These are phyloP conservation scores for Drosophila monieri DNA, from an alignment of 2,888 invertebrate genomes.

Conservation along the genomic window DNA sequence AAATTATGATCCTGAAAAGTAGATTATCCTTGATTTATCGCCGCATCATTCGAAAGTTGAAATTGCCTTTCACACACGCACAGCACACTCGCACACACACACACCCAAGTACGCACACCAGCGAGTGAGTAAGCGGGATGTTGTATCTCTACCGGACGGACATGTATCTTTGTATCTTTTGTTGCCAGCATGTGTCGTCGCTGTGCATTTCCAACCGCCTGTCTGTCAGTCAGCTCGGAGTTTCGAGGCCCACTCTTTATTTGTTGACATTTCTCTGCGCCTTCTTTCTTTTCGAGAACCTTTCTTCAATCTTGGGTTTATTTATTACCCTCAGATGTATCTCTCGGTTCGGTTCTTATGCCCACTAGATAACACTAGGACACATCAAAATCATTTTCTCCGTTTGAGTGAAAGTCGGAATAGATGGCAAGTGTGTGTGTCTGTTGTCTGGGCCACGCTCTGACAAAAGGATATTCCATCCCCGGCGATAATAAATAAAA, in stretches of 20 bases:
- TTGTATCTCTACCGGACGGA: conserved; percentile 16
- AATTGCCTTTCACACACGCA: conserved; percentile 63
- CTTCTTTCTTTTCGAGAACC: conserved; percentile 43
- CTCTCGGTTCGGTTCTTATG: conserved; percentile 27
- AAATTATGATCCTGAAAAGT: conserved; percentile 84
- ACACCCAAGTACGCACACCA: background rate
- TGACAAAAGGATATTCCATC: conserved; percentile 54
- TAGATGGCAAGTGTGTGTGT: conserved; percentile 53
- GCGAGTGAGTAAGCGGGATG: background rate
- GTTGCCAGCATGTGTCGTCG: conserved; percentile 73
- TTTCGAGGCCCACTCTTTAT: conserved; percentile 56
- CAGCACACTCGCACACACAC: background rate
- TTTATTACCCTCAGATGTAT: conserved; percentile 46
- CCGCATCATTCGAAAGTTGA: conserved; percentile 81
- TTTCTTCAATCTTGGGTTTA: conserved; percentile 48
- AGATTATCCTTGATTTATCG: conserved; percentile 84
- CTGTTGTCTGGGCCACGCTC: conserved; percentile 41
- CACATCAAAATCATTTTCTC: conserved; percentile 68
- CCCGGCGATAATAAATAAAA: conserved; percentile 71
- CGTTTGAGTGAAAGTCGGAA: conserved; percentile 72
- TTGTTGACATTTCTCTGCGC: conserved; percentile 69
- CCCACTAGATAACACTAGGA: conserved; percentile 52
- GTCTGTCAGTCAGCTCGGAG: conserved; percentile 29
- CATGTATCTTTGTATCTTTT: conserved; percentile 59
- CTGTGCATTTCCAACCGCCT: conserved; percentile 40